A percentile compares a stretch with the other conserved stretches of the same genome.
phyloP scores from a whole-genome alignment of 2,797 vertebrate species.

The Malurus leucopterus region DNA sequence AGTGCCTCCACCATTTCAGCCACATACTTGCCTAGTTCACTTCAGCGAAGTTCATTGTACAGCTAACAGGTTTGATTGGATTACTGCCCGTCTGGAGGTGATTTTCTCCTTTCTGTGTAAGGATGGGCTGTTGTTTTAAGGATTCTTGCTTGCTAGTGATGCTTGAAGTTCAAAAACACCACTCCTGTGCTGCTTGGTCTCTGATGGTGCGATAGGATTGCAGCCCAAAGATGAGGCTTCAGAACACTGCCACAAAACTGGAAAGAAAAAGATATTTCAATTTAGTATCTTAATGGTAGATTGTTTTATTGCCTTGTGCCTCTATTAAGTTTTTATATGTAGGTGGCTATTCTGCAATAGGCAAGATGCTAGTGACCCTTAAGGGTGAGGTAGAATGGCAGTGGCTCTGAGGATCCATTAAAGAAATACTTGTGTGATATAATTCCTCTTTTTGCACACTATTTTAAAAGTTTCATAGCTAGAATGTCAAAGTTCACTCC shows the following conservation, averaged over 20 bases:
- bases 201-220: background rate
- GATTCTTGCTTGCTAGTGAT: background rate
- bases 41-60: background rate
- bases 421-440: background rate
- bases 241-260: background rate
- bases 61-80: background rate
- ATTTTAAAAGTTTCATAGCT: background rate
- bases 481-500: background rate
- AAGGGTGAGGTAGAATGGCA: background rate
- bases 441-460: background rate
- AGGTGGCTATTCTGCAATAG: background rate
- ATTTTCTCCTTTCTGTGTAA: background rate
- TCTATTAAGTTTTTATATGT: background rate
- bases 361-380: constrained; percentile 21
- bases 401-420: background rate
- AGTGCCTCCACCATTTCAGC: background rate
- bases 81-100: background rate
- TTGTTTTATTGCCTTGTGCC: background rate
- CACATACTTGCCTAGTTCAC: background rate
- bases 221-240: background rate
- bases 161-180: background rate
- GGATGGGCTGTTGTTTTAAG: background rate
- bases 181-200: background rate
- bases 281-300: background rate
- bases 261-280: background rate